Conservation (phyloP, 2,888 invertebrate genomes). For the Drosophila yooni region DNA sequence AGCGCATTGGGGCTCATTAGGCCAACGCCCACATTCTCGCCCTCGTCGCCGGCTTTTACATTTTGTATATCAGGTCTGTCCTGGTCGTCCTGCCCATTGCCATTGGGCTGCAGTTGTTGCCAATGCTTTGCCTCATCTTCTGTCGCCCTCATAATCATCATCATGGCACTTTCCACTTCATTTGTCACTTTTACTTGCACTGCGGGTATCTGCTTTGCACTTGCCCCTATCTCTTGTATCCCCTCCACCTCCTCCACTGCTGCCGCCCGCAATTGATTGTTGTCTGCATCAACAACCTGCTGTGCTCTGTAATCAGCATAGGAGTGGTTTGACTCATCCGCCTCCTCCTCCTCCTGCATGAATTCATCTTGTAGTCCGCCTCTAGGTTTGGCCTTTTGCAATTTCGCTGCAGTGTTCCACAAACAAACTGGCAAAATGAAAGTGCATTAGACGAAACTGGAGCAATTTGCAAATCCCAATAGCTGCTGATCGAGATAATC, state of each 20-base stretch:
- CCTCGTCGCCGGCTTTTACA: conserved; percentile 23
- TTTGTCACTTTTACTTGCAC: conserved; percentile 80
- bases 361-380: conserved; percentile 20
- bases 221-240: conserved; percentile 17
- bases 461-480: conserved; percentile 36
- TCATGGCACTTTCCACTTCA: conserved; percentile 79
- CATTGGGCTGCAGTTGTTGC: conserved; percentile 21
- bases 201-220: conserved; percentile 60
- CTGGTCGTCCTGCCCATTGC: conserved; percentile 34
- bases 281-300: conserved; percentile 62
- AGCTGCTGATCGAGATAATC: conserved; percentile 48
- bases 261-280: conserved; percentile 68
- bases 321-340: conserved; percentile 12
- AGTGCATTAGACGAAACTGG: conserved; percentile 72
- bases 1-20: conserved; percentile 56
- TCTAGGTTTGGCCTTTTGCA: conserved; percentile 38
- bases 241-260: conserved; percentile 9
- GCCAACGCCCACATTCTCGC: conserved; percentile 5
- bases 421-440: conserved; percentile 71
- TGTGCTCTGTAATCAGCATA: conserved; percentile 63
- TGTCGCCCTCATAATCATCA: conserved; percentile 23
- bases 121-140: conserved; percentile 17
- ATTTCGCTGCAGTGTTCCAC: conserved; percentile 73
- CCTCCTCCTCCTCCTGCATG: conserved; percentile 4
- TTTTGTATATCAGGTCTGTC: conserved; percentile 54